Evolutionary conservation across 2,888 invertebrate species (phyloP), one percentile per base, ranked within the genome.

Genomic region (Nomada lathburiana): DNA sequence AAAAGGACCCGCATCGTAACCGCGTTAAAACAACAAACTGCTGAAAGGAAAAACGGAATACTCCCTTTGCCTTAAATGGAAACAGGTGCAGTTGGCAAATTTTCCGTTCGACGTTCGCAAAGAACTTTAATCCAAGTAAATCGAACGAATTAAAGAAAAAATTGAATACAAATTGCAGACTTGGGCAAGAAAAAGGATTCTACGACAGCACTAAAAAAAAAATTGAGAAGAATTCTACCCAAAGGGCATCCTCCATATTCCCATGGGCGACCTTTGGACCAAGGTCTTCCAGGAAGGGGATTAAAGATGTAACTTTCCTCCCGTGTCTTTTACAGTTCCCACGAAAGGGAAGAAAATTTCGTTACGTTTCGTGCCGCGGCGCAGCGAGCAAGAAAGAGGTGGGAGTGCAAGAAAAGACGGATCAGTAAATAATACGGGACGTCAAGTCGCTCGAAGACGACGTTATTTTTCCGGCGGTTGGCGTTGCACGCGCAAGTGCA

Each of bases 391-490:
- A 50, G 18, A 42, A 18, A 23, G 11, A 23, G 26, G 26, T 16
- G 16, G 26, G n/a, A 0, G n/a, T 10, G 2, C 4, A 42, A 64
- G 55, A 7, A 20, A 3, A 7, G 42, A 10, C 23, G 47, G n/a
- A 18, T 63, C 20, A 69, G 79, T 79, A 64, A 78, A 77, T 77
- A 69, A 77, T 79, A 77, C 63, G 79, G 29, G 29, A 64, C 50
- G 69, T 50, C 69, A 64, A 50, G 69, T 79, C 18, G 69, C 60
- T 55, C 13, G 76, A 62, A 57, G 69, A 63, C 68, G 70, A 70
- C 70, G 70, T 80, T 67, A 77, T 59, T 67, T 80, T 80, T 53
- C 62, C 55, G 64, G 42, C 52, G 23, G 60, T n/a, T 36, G 18
- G 23, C 11, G 29, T 2, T 5, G 68, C n/a, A 10, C 26, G 4